phyloP scores from a whole-genome alignment of 2,113 vertebrate genomes.

The Vireo altiloquus region DNA sequence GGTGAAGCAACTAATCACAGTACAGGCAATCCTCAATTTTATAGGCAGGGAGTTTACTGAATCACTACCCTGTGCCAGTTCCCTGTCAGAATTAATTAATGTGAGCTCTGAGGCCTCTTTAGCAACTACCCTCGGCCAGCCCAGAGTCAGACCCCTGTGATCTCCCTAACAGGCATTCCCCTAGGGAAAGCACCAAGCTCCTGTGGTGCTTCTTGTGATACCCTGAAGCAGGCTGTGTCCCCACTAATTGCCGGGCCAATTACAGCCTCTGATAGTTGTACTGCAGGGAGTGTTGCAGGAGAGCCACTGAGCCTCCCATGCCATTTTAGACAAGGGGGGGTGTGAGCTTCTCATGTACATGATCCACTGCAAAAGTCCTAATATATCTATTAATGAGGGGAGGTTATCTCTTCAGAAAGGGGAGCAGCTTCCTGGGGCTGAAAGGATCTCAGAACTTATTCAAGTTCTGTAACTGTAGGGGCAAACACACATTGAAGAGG shows the following conservation, averaged over 20 bases:
- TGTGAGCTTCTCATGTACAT: neutral
- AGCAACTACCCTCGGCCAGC: neutral
- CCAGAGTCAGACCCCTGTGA: neutral
- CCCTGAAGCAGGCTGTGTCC: neutral
- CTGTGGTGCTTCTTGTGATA: neutral
- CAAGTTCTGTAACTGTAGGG: neutral
- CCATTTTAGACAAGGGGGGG: neutral
- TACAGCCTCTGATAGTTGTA: fast-evolving
- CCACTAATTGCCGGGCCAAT: neutral
- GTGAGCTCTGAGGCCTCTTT: neutral
- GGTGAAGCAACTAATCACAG: neutral
- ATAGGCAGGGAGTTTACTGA: neutral
- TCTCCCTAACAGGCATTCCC: neutral
- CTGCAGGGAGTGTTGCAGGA: neutral
- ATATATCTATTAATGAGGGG: neutral
- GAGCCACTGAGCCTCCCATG: neutral
- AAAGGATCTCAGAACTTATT: neutral
- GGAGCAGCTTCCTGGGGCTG: neutral
- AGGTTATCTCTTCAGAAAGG: neutral
- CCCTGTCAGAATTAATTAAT: neutral
- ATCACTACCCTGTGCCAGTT: neutral
- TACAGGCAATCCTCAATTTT: neutral
- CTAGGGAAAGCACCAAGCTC: neutral
- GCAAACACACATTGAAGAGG: neutral
- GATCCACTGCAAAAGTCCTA: neutral